These are phyloP conservation scores for Meandrusa payeni DNA, from an alignment of 2,888 invertebrate species.

Conservation along the genomic window DNA sequence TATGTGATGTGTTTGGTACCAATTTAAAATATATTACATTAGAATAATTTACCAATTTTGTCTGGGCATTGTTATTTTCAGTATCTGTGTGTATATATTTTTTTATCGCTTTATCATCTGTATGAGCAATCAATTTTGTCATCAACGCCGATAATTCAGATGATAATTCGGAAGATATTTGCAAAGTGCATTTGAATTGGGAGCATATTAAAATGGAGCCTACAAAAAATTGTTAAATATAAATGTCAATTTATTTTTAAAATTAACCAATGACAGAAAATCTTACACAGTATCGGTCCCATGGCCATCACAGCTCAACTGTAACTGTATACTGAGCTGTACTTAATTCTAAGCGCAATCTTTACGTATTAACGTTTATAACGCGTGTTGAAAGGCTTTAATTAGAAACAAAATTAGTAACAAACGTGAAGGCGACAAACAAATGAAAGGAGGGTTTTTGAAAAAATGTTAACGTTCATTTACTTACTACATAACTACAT, in stretches of 20 bases:
- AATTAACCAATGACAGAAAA: neutral
- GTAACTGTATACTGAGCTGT: constrained; percentile 1
- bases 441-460: no score
- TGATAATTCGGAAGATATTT: constrained; percentile 28
- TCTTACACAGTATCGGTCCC: constrained; percentile 16
- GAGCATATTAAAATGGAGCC: neutral
- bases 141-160: constrained; percentile 36
- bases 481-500: no score
- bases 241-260: neutral
- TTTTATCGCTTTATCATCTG: constrained; percentile 21
- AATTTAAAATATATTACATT: constrained; percentile 38
- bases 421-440: neutral
- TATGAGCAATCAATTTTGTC: constrained; percentile 35
- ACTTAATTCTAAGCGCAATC: constrained; percentile 6
- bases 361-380: constrained; percentile 17
- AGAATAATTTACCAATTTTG: constrained; percentile 34
- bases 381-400: constrained; percentile 17
- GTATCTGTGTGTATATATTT: neutral
- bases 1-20: constrained; percentile 20
- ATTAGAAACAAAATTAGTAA: constrained; percentile 15
- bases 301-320: neutral
- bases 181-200: constrained; percentile 4
- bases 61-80: constrained; percentile 14
- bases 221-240: no score
- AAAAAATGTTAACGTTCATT: no score